Evolutionary conservation across 2,113 vertebrate species (phyloP).

Genomic region (Carassius gibelio): DNA sequence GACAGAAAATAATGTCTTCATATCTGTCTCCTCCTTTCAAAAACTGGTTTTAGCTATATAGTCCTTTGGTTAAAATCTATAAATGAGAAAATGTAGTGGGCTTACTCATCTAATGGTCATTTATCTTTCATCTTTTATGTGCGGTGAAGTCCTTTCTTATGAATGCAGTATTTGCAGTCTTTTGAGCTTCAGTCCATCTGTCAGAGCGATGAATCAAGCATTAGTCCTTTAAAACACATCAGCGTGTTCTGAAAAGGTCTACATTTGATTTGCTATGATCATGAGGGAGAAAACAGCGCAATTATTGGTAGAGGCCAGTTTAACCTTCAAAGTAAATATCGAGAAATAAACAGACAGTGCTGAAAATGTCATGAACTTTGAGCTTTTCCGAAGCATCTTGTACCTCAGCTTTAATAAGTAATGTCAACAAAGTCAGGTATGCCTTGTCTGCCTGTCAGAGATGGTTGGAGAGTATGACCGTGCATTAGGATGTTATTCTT

Average conservation of each 20-base stretch:
- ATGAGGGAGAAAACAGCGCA: constrained; percentile 61
- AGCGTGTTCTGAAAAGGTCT: constrained; percentile 50
- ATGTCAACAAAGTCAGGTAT: constrained; percentile 60
- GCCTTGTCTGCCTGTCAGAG: constrained; percentile 32
- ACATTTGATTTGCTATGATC: constrained; percentile 57
- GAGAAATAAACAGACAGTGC: constrained; percentile 64
- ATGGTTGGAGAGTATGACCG: neutral
- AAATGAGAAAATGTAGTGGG: neutral
- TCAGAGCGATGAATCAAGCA: neutral
- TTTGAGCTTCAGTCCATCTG: constrained; percentile 29
- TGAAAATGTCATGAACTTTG: constrained; percentile 81
- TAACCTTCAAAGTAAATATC: constrained; percentile 80
- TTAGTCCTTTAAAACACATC: constrained; percentile 38
- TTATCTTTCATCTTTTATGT: constrained; percentile 5
- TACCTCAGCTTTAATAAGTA: constrained; percentile 62
- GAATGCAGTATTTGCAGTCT: neutral
- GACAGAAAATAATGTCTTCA: neutral
- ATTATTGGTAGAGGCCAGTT: constrained; percentile 66
- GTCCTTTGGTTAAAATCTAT: neutral
- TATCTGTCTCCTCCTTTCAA: neutral
- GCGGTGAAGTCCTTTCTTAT: neutral
- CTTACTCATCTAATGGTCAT: constrained; percentile 1
- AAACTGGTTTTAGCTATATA: neutral
- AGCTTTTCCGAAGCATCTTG: constrained; percentile 65
- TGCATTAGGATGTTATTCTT: neutral